phyloP scores from a whole-genome alignment of 2,888 invertebrate species.

The Cecidostiba fungosa region DNA sequence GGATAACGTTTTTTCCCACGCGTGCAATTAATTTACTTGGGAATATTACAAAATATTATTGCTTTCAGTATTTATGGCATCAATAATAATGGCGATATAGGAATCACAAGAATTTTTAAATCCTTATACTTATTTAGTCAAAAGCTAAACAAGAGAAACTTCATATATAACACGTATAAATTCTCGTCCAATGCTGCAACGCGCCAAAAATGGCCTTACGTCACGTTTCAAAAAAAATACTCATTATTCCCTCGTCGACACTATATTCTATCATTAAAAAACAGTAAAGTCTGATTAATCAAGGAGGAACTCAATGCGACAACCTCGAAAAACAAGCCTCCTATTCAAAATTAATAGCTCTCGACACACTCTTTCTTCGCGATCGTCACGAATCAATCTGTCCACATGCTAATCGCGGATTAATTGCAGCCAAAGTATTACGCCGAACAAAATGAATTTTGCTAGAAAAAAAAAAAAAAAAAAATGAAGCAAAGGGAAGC shows the following conservation, averaged over 20 bases:
- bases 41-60: background rate
- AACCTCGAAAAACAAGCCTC: background rate
- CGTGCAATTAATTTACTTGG: background rate
- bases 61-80: background rate
- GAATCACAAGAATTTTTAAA: too few relatives aligned
- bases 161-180: background rate
- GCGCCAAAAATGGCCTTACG: background rate
- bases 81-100: background rate
- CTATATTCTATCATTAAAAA: background rate
- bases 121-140: background rate
- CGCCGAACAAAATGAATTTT: background rate
- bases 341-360: background rate
- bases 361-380: background rate
- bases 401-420: conserved; percentile 15
- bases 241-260: background rate
- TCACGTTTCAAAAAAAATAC: background rate
- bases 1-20: background rate
- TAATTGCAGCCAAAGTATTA: background rate
- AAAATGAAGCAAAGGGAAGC: background rate
- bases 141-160: background rate
- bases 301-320: background rate
- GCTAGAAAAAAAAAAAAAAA: background rate
- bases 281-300: background rate
- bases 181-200: background rate
- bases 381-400: background rate